phyloP scores from a whole-genome alignment of 2,797 vertebrate genomes.

The Scyliorhinus canicula region DNA sequence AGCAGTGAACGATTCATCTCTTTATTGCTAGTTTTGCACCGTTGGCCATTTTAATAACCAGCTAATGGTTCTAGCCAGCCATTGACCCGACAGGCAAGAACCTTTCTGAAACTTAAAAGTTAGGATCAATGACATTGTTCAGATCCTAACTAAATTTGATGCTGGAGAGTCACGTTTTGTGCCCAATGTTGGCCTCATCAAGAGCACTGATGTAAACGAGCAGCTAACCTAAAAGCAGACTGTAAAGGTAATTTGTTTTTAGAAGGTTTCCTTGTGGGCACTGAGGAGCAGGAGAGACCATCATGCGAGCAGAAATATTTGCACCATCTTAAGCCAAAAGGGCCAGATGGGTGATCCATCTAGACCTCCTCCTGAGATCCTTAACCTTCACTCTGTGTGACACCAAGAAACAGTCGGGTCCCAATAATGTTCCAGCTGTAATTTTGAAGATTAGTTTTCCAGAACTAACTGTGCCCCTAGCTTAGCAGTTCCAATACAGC shows the following conservation, averaged over 20 bases:
- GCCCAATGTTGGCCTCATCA: neutral
- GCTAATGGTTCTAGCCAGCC: neutral
- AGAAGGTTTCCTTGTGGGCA: neutral
- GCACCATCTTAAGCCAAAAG: neutral
- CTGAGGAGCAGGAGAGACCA: neutral
- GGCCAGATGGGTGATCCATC: neutral
- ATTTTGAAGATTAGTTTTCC: neutral
- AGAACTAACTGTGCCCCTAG: neutral
- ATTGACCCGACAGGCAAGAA: neutral
- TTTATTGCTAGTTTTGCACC: neutral
- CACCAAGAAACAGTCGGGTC: neutral
- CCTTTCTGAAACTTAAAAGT: neutral
- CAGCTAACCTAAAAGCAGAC: neutral
- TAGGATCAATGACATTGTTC: neutral
- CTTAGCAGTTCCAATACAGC: neutral
- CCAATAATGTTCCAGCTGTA: neutral
- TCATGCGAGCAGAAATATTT: neutral
- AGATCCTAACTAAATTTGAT: neutral
- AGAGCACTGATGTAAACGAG: neutral
- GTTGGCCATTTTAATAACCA: neutral
- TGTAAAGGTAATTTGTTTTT: neutral
- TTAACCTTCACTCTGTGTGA: neutral
- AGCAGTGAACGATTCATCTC: neutral
- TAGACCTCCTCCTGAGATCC: neutral
- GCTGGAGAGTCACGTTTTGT: neutral